Evolutionary conservation across 2,888 invertebrate species (phyloP).

Genomic region (Adelphocoris suturalis): DNA sequence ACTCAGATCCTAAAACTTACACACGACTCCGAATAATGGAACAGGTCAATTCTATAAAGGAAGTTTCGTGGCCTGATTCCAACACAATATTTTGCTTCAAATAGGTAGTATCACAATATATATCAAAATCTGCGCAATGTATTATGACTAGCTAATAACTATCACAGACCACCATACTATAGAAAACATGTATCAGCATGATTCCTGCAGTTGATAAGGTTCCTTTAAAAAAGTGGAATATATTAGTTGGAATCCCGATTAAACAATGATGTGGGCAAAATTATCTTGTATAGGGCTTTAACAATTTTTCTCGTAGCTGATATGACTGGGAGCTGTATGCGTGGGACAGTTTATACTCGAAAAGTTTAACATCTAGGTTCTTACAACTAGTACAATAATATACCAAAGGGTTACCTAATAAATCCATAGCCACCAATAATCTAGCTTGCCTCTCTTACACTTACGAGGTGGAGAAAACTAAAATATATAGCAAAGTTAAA

Average conservation of each 20-base stretch:
- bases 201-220: neutral
- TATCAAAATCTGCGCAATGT: neutral
- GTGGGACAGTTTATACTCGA: neutral
- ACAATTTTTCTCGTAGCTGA: neutral
- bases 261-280: neutral
- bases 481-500: neutral
- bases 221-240: neutral
- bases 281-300: neutral
- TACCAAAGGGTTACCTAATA: neutral
- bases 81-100: neutral
- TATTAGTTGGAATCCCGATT: neutral
- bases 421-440: neutral
- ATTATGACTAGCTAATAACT: slow-evolving; percentile 50
- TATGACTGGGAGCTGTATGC: neutral
- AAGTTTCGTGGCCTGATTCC: slow-evolving; percentile 44
- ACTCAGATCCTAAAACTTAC: too few species aligned
- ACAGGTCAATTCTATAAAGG: neutral
- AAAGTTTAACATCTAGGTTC: neutral
- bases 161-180: slow-evolving; percentile 60
- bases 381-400: neutral
- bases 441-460: neutral
- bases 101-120: slow-evolving; percentile 35
- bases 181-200: neutral
- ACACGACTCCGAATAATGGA: too few species aligned
- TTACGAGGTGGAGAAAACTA: neutral